Conservation (phyloP, 2,888 invertebrate genomes). For the Synergus japonicus region DNA sequence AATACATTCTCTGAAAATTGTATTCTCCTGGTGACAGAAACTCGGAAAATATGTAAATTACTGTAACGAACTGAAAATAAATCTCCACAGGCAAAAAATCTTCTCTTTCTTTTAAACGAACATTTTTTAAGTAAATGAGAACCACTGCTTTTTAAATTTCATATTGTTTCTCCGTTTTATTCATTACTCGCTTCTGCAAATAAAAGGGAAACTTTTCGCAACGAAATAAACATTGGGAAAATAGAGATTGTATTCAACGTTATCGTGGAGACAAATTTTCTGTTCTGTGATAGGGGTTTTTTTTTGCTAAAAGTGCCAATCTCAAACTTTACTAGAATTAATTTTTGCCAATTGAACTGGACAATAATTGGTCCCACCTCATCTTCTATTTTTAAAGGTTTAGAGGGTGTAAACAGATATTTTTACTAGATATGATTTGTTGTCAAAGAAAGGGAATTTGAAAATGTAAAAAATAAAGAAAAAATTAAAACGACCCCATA, state of each 20-base stretch:
- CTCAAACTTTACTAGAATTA: no score
- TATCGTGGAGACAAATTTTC: no score
- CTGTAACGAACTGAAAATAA: slow-evolving; percentile 28
- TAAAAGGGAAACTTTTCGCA: background rate
- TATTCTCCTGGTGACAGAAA: slow-evolving; percentile 13
- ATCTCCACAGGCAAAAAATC: slow-evolving; percentile 1
- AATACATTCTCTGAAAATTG: slow-evolving; percentile 28
- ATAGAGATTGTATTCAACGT: background rate
- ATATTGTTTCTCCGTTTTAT: background rate
- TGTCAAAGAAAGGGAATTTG: no score
- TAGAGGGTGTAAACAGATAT: no score
- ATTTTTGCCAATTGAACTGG: no score
- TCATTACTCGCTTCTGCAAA: slow-evolving; percentile 2
- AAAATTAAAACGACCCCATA: slow-evolving; percentile 58
- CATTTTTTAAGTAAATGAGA: background rate
- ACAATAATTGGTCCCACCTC: no score
- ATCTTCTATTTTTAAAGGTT: no score
- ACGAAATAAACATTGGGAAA: background rate
- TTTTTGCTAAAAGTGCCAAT: no score
- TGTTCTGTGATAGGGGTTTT: no score
- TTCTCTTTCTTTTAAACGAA: slow-evolving; percentile 1
- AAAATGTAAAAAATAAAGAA: slow-evolving; percentile 67
- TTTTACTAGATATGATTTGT: no score
- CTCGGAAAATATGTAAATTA: slow-evolving; percentile 30
- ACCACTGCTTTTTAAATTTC: slow-evolving; percentile 7